phyloP scores from a whole-genome alignment of 2,888 invertebrate genomes.

The Megaustenia siamemsis region DNA sequence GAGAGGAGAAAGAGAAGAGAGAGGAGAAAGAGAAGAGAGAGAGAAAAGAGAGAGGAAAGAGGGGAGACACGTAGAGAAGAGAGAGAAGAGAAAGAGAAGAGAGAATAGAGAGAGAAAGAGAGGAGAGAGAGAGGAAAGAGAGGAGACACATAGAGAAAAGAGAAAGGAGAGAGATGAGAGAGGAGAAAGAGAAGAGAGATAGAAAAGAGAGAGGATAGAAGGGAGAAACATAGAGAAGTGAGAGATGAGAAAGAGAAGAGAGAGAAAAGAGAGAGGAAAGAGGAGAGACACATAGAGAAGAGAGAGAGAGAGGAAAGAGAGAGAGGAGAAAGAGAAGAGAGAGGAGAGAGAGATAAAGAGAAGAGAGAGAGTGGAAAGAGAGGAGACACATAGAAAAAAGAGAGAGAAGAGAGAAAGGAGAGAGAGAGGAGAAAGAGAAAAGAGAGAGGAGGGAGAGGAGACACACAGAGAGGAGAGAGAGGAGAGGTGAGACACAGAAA shows the following conservation, averaged over 20 bases:
- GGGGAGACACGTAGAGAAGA: no score
- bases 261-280: background rate
- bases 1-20: no score
- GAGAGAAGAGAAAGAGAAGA: no score
- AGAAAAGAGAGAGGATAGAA: background rate
- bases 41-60: no score
- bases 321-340: background rate
- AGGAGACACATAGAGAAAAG: no score
- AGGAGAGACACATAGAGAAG: background rate
- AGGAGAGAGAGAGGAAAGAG: background rate
- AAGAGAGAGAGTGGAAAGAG: background rate
- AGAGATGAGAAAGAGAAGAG: background rate
- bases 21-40: no score
- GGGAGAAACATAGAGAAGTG: background rate
- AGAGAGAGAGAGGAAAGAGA: background rate
- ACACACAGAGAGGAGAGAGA: no score
- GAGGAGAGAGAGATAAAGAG: background rate
- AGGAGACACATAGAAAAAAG: no score
- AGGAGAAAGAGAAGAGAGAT: background rate
- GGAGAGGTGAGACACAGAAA: no score
- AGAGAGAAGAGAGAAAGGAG: no score
- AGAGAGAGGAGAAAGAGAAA: no score
- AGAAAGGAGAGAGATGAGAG: background rate
- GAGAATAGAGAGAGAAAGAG: background rate
- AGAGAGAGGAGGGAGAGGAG: no score